Conservation (phyloP, 1,140 invertebrate genomes). For the Stenopsyche tienmushanensis region DNA sequence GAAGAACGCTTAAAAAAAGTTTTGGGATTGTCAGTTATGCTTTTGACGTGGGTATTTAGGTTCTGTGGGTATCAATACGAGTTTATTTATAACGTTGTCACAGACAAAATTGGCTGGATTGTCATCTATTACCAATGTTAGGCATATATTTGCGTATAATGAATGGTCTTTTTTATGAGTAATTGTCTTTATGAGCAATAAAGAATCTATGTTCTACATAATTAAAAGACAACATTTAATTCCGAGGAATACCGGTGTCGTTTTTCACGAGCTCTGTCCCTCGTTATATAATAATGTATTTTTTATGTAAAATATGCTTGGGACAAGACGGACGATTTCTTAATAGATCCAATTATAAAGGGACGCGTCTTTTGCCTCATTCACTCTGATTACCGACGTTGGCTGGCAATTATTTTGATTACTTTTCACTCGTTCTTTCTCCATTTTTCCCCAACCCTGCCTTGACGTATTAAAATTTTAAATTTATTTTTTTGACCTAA, state of each 20-base stretch:
- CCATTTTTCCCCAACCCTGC: constrained; percentile 31
- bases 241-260: constrained; percentile 13
- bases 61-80: not conserved
- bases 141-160: no score
- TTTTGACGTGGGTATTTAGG: no score
- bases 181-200: no score
- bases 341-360: constrained; percentile 39
- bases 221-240: constrained; percentile 31
- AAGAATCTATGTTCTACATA: no score
- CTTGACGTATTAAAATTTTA: no score
- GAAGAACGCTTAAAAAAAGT: no score
- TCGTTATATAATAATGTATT: constrained; percentile 11
- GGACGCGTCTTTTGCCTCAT: constrained; percentile 19
- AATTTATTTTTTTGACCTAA: constrained; percentile 15
- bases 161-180: no score
- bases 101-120: no score
- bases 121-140: no score
- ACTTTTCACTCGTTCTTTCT: constrained; percentile 37
- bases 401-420: constrained; percentile 40
- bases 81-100: no score
- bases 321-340: constrained; percentile 27
- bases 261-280: constrained; percentile 3
- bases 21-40: no score
- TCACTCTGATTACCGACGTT: constrained; percentile 35
- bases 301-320: constrained; percentile 9